Evolutionary conservation across 2,888 invertebrate species (phyloP).

Genomic region (Pasiphila rectangulata): DNA sequence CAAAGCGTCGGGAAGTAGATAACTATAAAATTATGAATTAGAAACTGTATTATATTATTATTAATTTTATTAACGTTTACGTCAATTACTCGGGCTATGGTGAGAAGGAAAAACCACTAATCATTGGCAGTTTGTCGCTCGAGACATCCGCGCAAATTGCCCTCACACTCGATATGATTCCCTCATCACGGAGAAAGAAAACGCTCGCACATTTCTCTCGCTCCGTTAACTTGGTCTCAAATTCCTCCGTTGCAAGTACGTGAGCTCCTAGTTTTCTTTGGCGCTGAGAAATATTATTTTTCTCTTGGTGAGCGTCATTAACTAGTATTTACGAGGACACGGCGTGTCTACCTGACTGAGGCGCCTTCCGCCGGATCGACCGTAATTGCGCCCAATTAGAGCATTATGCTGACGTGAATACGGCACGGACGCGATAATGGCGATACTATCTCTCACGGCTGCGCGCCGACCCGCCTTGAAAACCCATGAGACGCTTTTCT

Average conservation of each 20-base stretch:
- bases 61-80: neutral
- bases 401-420: slow-evolving; percentile 80
- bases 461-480: slow-evolving; percentile 36
- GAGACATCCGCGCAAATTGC: slow-evolving; percentile 46
- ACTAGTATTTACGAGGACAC: slow-evolving; percentile 78
- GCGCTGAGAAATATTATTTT: slow-evolving; percentile 75
- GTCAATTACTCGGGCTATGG: neutral
- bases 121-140: slow-evolving; percentile 35
- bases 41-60: neutral
- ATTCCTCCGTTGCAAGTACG: slow-evolving; percentile 62
- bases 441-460: slow-evolving; percentile 69
- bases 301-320: slow-evolving; percentile 69
- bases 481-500: slow-evolving; percentile 62
- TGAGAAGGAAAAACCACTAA: slow-evolving; percentile 31
- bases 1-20: too few relatives aligned
- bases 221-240: slow-evolving; percentile 64
- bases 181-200: slow-evolving; percentile 52
- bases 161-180: slow-evolving; percentile 51
- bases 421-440: slow-evolving; percentile 74
- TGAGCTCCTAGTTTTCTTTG: slow-evolving; percentile 65
- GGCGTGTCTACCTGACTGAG: slow-evolving; percentile 72
- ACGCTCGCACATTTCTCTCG: slow-evolving; percentile 55
- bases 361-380: slow-evolving; percentile 68
- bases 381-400: slow-evolving; percentile 80
- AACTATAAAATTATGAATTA: too few relatives aligned